Base-by-base conservation (phyloP, 2,888 invertebrate genomes). In the Molanna angustata region DNA sequence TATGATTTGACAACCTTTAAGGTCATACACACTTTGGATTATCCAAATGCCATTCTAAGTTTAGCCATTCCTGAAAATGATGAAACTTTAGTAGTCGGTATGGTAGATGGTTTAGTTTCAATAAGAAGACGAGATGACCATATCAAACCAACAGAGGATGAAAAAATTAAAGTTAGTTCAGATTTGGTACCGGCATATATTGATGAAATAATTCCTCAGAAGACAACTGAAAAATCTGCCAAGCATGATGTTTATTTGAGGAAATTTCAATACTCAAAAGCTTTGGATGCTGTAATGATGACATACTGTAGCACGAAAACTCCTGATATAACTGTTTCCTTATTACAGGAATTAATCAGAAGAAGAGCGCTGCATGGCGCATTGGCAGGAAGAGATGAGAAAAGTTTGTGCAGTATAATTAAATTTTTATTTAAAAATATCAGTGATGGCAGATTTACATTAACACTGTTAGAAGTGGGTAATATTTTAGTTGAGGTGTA, bases 71-170 rank as follows among this genome's bases (percentile, higher is more conserved):
- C 85, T 1, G 78, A 80, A 60, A 78, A 80, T 66, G 93, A 97
- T 73, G 87, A 90, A 65, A 86, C 90, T 1, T 67, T 98, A 57
- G 93, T 88, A 4, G 92, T 89, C 19, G 98, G 97, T 18, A 91
- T 95, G 86, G 84, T 90, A 6, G 94, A 95, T 73, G 96, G 96
- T 39, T 78, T 95, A 39, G 82, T 98, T 59, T 93, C 94, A 6
- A 85, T 97, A 54, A 84, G 86, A 64, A 83, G 89, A 66, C 79
- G 89, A 66, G 88, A 88, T 64, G 80, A 84, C 56, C 77, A 78
- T 40, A 61, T 65, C 2, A 67, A 71, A 56, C 68, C 64, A 43
- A 65, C 61, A 1, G 68, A 68, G 50, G 64, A 49, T 56, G 61
- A 69, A 35, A 79, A 79, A 61, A 82, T 79, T 68, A 71, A 78